Base-by-base conservation (phyloP, 2,888 invertebrate genomes). In the Camponotus fellah region DNA sequence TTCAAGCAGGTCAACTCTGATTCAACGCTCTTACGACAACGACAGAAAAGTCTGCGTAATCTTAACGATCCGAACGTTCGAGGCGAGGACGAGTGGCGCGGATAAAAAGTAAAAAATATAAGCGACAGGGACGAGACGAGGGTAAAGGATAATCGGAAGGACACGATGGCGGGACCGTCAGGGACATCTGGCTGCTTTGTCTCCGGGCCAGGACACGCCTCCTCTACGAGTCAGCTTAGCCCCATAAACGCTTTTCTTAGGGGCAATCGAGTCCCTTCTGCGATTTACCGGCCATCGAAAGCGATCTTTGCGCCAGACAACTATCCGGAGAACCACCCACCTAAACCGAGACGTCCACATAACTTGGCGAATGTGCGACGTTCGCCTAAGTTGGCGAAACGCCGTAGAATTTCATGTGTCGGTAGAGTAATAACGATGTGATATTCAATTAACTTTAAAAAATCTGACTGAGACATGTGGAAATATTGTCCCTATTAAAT, bases 131-230 rank as follows among this genome's bases (percentile, higher is more conserved):
- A 65, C 58, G 68, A 71, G 82, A 75, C 43, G 82, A 85, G 82
- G 72, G 85, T 87, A 86, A 88, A 87, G 84, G 87, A 91, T 92
- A 92, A 92, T 91, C 92, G 88, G 88, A 91, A 91, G 90, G 87
- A 92, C 88, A 76, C 83, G 82, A 85, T 82, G 85, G 87, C 85
- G 74, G 82, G 86, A 88, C 85, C 88, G 91, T 92, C 91, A 89
- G 85, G 83, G 89, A 91, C 92, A 93, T 91, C 91, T 91, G 91
- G 89, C 86, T 87, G 89, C 90, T 91, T 92, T 92, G 92, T 93
- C 92, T 91, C 83, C 87, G 85, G 85, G 92, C 92, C 92, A 93
- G 92, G 92, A 92, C 91, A 92, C 92, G 92, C 92, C 92, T 89
- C 86, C 88, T 90, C 86, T 86, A 87, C 90, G 90, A 90, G 88